Evolutionary conservation across 2,888 invertebrate species (phyloP), one percentile per base, ranked within the genome.

Genomic region (Drosophila lacicola): DNA sequence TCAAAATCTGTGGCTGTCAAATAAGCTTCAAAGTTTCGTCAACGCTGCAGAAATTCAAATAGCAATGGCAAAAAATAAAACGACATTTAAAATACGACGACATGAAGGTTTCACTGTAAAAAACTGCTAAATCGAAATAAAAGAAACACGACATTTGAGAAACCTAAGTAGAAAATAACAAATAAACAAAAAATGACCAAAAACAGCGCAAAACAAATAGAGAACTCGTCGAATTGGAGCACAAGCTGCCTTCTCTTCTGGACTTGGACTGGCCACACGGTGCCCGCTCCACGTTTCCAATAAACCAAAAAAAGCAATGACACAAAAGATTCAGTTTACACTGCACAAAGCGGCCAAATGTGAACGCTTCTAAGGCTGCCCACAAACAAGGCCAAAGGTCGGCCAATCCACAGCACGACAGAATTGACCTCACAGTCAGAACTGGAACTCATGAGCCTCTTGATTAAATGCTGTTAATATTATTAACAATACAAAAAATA

Each of bases 271-370:
- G 21, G 25, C 14, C 21, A 36, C 39, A 47, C 10, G 10, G 34
- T 55, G 46, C 2, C 17, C 17, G 17, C 17, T 17, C 34, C 42
- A 47, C 21, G 41, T 39, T 9, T n/a, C 55, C 57, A 68, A 67
- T 67, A 60, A 56, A 46, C 36, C 34, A 36, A 55, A 44, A 44
- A 74, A 80, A 73, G 74, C 78, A 90, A 81, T 88, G 88, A 82
- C 90, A 89, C 81, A 84, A 81, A 82, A 88, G 80, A 84, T 79
- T 83, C 84, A 76, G 80, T 80, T 89, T 77, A 72, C 88, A 62
- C 29, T 25, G 54, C 66, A 49, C 10, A 56, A 68, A 46, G 51
- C 66, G 71, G 57, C 53, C 75, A 84, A 82, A 87, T 76, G 89
- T 77, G 74, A 84, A 73, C 69, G 74, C 60, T 82, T 70, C 62